Conservation (phyloP, 2,797 vertebrate genomes). For the Galago senegalensis region DNA sequence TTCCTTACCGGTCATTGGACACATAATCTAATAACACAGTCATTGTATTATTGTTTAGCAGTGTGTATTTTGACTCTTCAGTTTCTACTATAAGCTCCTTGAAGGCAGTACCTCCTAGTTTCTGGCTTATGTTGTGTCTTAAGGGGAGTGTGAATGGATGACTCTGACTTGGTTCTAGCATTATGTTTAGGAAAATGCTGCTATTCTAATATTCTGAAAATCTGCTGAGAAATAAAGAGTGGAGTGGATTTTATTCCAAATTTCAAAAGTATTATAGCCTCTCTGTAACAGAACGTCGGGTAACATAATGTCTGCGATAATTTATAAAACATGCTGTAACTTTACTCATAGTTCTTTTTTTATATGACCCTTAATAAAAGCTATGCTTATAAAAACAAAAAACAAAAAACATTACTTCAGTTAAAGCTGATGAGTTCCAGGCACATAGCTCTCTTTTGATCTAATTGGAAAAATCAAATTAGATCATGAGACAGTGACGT, state of each 20-base stretch:
- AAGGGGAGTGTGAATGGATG: neutral
- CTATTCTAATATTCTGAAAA: constrained; percentile 51
- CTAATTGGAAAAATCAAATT: neutral
- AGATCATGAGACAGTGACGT: neutral
- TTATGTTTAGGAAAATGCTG: neutral
- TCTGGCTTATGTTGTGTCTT: neutral
- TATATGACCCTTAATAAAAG: constrained; percentile 43
- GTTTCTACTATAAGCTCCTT: neutral
- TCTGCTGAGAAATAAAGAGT: constrained; percentile 11
- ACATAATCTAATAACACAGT: neutral
- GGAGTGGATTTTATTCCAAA: neutral
- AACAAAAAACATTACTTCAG: neutral
- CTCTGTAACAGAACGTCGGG: constrained; percentile 11
- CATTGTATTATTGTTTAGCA: neutral
- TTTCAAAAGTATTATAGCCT: constrained; percentile 45
- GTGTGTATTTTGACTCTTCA: constrained; percentile 36
- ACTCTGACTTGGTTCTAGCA: constrained; percentile 31
- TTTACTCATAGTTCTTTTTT: constrained; percentile 45
- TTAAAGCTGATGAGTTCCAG: constrained; percentile 50
- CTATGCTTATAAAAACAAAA: constrained; percentile 34
- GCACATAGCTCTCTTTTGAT: neutral
- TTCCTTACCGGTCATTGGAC: neutral
- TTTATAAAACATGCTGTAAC: constrained; percentile 61
- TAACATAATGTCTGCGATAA: constrained; percentile 32
- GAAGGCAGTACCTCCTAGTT: neutral